Conservation (phyloP, 2,888 invertebrate species). For the Linnaemya vulpina region DNA sequence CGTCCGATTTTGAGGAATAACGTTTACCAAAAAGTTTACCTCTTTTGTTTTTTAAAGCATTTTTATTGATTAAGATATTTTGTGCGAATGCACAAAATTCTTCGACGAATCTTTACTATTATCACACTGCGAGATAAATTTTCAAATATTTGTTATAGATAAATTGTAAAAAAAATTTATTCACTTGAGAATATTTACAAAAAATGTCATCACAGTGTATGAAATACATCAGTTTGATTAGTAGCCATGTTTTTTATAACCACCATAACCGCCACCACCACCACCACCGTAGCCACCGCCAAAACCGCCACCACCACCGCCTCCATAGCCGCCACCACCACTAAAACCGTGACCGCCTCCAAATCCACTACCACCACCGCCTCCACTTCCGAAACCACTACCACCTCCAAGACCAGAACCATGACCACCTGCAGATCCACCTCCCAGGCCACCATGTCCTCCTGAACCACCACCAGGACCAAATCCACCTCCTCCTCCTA, state of each 20-base stretch:
- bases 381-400: slow-evolving; percentile 36
- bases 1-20: too few species aligned
- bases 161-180: slow-evolving; percentile 14
- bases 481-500: slow-evolving; percentile 35
- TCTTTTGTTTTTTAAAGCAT: too few species aligned
- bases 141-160: too few species aligned
- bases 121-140: too few species aligned
- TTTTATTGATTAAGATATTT: too few species aligned
- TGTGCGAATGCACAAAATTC: too few species aligned
- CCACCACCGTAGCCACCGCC: slow-evolving; percentile 34
- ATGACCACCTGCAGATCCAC: slow-evolving; percentile 6
- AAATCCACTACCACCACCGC: slow-evolving; percentile 41
- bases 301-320: slow-evolving; percentile 52
- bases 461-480: slow-evolving; percentile 46
- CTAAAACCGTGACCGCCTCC: slow-evolving; percentile 47
- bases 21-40: too few species aligned
- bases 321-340: slow-evolving; percentile 38
- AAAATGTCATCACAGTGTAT: slow-evolving; percentile 55
- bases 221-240: slow-evolving; percentile 37
- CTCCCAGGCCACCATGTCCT: slow-evolving; percentile 38
- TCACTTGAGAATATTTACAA: slow-evolving; percentile 24
- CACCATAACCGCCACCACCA: slow-evolving; percentile 48
- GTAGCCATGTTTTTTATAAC: slow-evolving; percentile 69
- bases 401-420: slow-evolving; percentile 22
- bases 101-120: too few species aligned